Evolutionary conservation across 1,140 invertebrate genomes (phyloP), one percentile per base, ranked within the genome.

Genomic region (Bathynomus jamesi): DNA sequence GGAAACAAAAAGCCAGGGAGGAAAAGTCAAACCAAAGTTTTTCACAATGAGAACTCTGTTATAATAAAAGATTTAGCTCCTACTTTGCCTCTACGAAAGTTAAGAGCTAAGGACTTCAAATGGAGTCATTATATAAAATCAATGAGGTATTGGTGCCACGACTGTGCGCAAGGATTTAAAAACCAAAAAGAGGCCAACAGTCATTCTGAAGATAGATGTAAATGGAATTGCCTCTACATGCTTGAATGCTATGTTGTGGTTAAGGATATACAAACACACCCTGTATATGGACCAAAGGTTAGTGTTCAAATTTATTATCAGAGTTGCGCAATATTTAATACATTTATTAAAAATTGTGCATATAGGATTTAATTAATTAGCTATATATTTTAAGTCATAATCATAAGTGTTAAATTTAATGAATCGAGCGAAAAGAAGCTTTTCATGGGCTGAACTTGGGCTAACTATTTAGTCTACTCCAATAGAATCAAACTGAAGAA

Each of bases 61-160:
- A 74, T 77, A 24, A 70, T 77, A 13, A 71, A 73, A 61, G 63
- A 71, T 17, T 53, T 70, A 31, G 68, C 67, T 4, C 70, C 67
- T 25, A 30, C 60, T 29, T 40, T 74, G 46, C 67, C 67, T 61
- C 69, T 69, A 66, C 53, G 70, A 30, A 77, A 77, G 62, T 70
- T 77, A 29, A 60, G 75, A 65, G 75, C 75, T 17, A 77, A 77
- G 30, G 75, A 77, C 31, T 77, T 77, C 62, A 77, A 77, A 61
- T 77, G 75, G 75, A 77, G 75, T 32, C 75, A 77, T 71, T 77
- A 77, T 61, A 77, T 77, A 30, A 77, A 77, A 65, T 74, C 75
- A 13, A 77, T 77, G 75, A 68, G 75, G 29, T 77, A 74, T 53
- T 77, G 75, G 75, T 77, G 75, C 64, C 71, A 67, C 63, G 75